Evolutionary conservation across 2,113 vertebrate species (phyloP).

Genomic region (Henicopernis longicauda): DNA sequence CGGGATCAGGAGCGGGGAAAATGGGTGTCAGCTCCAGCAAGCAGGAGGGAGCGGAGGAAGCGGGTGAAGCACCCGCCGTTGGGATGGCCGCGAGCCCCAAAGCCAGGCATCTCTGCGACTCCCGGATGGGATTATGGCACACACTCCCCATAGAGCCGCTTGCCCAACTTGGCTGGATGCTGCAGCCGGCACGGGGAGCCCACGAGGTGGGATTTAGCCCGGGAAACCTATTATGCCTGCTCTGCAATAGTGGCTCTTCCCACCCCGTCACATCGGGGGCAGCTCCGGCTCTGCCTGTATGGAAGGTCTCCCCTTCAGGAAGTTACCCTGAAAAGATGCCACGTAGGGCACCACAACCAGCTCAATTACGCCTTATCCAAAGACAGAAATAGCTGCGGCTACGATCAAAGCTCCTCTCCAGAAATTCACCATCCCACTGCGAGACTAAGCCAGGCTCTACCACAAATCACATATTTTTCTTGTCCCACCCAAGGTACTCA

Average conservation of each 20-base stretch:
- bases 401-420: background rate
- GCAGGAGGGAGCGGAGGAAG: background rate
- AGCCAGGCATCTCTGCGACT: background rate
- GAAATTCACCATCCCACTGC: background rate
- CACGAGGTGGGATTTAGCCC: background rate
- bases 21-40: background rate
- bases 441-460: background rate
- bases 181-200: background rate
- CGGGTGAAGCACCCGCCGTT: fast-evolving
- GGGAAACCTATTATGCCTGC: background rate
- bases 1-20: fast-evolving
- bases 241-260: background rate
- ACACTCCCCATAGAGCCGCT: fast-evolving
- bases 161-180: background rate
- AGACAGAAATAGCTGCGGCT: background rate
- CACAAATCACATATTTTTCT: background rate
- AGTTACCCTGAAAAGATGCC: background rate
- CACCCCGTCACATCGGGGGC: background rate
- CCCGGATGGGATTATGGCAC: background rate
- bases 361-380: background rate
- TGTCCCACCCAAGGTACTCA: background rate
- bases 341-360: background rate
- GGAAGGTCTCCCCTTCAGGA: background rate
- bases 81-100: background rate
- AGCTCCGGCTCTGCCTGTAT: background rate